Evolutionary conservation across 2,113 vertebrate genomes (phyloP).

Genomic region (Datnioides undecimradiatus): DNA sequence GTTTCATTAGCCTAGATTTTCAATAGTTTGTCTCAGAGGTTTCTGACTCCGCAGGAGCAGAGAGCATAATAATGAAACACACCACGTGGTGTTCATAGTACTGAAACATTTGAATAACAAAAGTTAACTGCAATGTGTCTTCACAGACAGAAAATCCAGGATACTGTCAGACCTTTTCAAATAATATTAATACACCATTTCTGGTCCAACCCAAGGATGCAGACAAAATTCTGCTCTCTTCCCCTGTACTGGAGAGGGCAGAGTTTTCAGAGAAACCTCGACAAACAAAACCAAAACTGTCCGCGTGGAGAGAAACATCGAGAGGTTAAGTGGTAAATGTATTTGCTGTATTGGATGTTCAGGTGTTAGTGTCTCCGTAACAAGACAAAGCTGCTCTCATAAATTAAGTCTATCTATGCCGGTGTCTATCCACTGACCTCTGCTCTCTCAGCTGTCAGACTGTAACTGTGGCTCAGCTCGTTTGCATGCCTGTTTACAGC

Average conservation of each 20-base stretch:
- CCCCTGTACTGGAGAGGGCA: neutral
- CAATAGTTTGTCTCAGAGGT: neutral
- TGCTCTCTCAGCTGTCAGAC: neutral
- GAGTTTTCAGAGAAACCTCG: neutral
- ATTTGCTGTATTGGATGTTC: neutral
- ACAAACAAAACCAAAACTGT: neutral
- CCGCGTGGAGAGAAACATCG: neutral
- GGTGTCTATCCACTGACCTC: too few relatives aligned
- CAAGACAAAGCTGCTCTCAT: neutral
- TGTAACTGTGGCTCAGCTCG: neutral
- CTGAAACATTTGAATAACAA: neutral
- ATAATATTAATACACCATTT: too few relatives aligned
- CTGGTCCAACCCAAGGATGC: too few relatives aligned
- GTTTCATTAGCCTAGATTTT: neutral
- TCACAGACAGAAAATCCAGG: neutral
- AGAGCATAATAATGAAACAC: neutral
- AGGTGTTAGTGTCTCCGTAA: neutral
- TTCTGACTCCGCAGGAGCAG: neutral
- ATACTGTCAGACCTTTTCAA: too few relatives aligned
- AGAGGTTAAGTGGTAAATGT: neutral
- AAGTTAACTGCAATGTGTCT: neutral
- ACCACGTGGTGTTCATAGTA: neutral
- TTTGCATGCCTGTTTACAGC: constrained; percentile 35
- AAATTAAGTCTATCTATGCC: too few relatives aligned
- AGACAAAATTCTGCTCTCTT: neutral